Percentiles rank a stretch among this genome's conserved stretches.
These are phyloP conservation scores for Meriones psammophilus DNA, from an alignment of 2,797 vertebrate species.

Conservation along the genomic window DNA sequence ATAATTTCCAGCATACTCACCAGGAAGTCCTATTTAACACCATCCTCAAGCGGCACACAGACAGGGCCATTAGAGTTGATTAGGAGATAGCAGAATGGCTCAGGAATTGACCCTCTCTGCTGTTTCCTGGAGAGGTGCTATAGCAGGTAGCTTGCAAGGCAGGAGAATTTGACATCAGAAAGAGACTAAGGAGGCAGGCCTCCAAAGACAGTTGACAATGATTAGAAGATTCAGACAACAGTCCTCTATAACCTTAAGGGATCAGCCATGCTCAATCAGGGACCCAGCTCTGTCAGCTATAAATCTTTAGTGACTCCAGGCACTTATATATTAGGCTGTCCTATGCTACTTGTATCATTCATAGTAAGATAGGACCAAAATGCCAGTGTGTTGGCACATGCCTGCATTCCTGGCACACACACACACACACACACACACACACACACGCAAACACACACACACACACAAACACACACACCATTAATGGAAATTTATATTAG, in stretches of 20 bases:
- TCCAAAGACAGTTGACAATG: conserved; percentile 76
- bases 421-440: too few species aligned
- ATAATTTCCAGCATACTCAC: conserved; percentile 84
- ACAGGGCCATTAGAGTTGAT: conserved; percentile 83
- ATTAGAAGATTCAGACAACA: conserved; percentile 75
- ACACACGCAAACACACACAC: conserved; percentile 55
- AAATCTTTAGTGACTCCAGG: conserved; percentile 82
- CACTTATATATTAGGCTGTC: conserved; percentile 66
- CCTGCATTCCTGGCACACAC: background rate
- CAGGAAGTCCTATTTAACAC: conserved; percentile 85
- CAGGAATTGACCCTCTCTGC: conserved; percentile 81
- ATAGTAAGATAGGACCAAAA: conserved; percentile 80
- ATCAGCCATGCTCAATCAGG: conserved; percentile 80
- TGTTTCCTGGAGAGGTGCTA: conserved; percentile 70
- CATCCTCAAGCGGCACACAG: conserved; percentile 83
- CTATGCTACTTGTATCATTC: conserved; percentile 75
- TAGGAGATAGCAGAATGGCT: conserved; percentile 85
- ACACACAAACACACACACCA: conserved; percentile 10
- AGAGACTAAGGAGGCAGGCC: background rate
- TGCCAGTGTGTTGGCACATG: conserved; percentile 49
- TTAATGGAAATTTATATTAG: conserved; percentile 81
- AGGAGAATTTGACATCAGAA: conserved; percentile 43
- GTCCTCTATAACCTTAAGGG: conserved; percentile 84
- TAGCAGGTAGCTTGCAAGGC: conserved; percentile 15
- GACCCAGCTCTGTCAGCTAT: conserved; percentile 71